These are phyloP conservation scores for Hipposideros larvatus DNA, from an alignment of 2,797 vertebrate species.

Conservation along the genomic window DNA sequence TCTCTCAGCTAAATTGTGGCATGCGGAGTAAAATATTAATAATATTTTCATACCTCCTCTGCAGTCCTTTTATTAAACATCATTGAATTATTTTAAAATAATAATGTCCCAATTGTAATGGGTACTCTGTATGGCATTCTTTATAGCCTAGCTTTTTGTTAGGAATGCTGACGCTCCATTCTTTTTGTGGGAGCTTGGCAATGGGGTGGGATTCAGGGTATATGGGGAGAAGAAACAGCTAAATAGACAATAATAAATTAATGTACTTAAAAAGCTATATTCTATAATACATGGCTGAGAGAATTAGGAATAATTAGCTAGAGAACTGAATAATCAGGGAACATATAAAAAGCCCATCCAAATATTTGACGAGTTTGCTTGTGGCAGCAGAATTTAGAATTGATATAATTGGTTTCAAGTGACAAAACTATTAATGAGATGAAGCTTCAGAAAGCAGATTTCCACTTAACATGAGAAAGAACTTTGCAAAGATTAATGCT, in stretches of 20 bases:
- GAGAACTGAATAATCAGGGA: neutral
- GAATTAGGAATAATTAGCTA: neutral
- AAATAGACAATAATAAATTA: neutral
- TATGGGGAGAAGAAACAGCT: neutral
- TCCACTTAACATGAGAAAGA: neutral
- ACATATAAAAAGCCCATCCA: neutral
- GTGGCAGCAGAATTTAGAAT: neutral
- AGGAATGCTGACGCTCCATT: neutral
- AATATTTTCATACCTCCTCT: neutral
- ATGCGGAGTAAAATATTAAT: neutral
- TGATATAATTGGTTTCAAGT: neutral
- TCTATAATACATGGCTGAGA: neutral
- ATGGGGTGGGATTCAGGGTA: neutral
- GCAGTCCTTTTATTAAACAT: neutral
- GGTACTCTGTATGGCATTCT: neutral
- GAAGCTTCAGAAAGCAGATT: neutral
- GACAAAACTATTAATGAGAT: neutral
- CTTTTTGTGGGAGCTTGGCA: neutral
- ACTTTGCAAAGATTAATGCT: neutral
- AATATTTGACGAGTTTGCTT: neutral
- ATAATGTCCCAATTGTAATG: neutral
- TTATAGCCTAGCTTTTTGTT: neutral
- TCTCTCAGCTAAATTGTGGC: neutral
- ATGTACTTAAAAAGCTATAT: neutral
- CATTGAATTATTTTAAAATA: neutral